Base-by-base conservation (phyloP, 2,888 invertebrate species). In the Cybosia mesomella region DNA sequence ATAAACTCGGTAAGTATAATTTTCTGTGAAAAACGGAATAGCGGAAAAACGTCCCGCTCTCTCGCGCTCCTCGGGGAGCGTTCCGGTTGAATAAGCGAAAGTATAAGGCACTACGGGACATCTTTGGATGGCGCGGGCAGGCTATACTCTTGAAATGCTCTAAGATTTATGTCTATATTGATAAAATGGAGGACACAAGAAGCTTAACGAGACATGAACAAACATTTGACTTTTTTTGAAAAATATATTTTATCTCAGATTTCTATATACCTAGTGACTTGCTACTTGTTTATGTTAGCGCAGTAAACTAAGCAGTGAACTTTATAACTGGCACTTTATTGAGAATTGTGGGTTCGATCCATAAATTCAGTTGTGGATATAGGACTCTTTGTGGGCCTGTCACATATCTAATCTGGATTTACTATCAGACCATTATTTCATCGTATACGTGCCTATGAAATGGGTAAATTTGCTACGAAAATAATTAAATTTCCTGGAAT, bases 161-260 rank as follows among this genome's bases (percentile, higher is more conserved):
- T 79, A 85, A 83, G 85, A 88, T 87, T 88, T 88, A 88, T 87
- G 83, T 83, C 71, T 77, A 76, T 75, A 76, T 81, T 84, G 88
- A 88, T 88, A 89, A 87, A 84, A 85, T 81, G 81, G 71, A 72
- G 80, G 80, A 83, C 80, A 83, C 75, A 74, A 81, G 81, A 67
- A 80, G 73, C 74, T 82, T 74, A 43, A 77, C 75, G 73, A 70
- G 83, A 83, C 81, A 80, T 69, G 67, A 73, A 74, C n/a, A 28
- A 49, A 43, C 24, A 61, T 49, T n/a, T 18, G n/a, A 61, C 28
- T 49, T 49, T 60, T 15, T 61, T 61, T 11, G n/a, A 2, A n/a
- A n/a, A 61, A 28, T 49, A 49, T 49, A 49, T 49, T 61, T 24
- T n/a, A 28, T 43, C 22, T n/a, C 22, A 61, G 28, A n/a, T 0